Base-by-base conservation (phyloP, 1,140 invertebrate species). In the Drosophila micromelanica region DNA sequence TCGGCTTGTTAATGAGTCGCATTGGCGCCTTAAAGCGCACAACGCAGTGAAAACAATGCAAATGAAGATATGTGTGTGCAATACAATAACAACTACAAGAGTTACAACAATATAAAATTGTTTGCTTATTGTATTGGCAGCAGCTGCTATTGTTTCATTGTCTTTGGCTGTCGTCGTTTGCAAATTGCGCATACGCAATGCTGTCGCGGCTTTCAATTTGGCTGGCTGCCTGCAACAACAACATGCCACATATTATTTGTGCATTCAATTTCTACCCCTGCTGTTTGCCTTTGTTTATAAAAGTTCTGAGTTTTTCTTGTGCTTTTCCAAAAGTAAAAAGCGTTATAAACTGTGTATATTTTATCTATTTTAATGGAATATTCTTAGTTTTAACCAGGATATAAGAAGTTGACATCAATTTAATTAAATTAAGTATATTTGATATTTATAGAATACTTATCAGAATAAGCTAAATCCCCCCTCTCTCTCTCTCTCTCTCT, bases 101-200 rank as follows among this genome's bases (percentile, higher is more conserved):
- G 11, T 4, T 15, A 38, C 1, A 52, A 57, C 37, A 38, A 60
- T 27, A 7, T 40, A 8, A 45, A n/a, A n/a, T n/a, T 37, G 27
- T 49, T 63, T 51, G 9, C 5, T 56, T 12, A 5, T 38, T 17
- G 73, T 49, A 68, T 57, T 46, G 45, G 9, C 78, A 78, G 65
- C 72, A 67, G 43, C 45, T 56, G 63, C 59, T 74, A 13, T 56
- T 67, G 64, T 40, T 59, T 37, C 37, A 40, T 60, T 71, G 48
- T 56, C 54, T 59, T 78, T 45, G 43, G 37, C 13, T 56, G 71
- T 68, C 49, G 61, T 49, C 27, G 27, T 32, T 43, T 65, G 48
- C 72, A 84, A 76, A 84, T 84, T 68, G 70, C 80, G 80, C 62
- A 82, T 84, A 84, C 80, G 80, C 72, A 79, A 40, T 80, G 80